Base-by-base conservation (phyloP, 2,888 invertebrate species). In the Sylvicola cinctus region DNA sequence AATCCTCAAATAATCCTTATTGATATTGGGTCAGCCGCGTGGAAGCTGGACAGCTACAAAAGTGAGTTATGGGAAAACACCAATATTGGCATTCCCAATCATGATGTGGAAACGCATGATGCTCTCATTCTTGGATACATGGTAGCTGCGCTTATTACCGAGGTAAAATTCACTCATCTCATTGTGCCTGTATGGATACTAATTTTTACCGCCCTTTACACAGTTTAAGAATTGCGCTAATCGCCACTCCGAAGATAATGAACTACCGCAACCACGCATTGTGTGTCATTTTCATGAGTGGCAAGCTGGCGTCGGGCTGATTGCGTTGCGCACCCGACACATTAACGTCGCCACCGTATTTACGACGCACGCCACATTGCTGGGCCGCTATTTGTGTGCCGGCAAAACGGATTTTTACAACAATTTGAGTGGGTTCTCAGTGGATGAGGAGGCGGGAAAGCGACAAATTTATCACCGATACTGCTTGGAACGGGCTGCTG, bases 371-470 rank as follows among this genome's bases (percentile, higher is more conserved):
- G 98, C 98, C 2, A 98, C 98, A 0, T 68, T 99, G 7, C 65
- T 99, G 8, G 98, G 98, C 3, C 67, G 98, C 50, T 98, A 96
- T 49, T 61, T 98, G 43, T 98, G 96, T 59, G 98, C 98, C 38
- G 96, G 96, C 45, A 90, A 81, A 58, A 84, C 80, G n/a, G 98
- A 99, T 60, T 95, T 98, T 62, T 98, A 98, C 59, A 99, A 99
- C 54, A 93, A 95, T 60, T 62, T 99, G 42, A 77, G 75, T 52
- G 84, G 76, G 80, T 96, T 96, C 58, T 76, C 78, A 41, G 79
- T 95, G 25, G 98, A 98, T 55, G 88, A 91, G 50, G 96, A 99
- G 55, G 98, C 98, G 2, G 98, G 98, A 26, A 90, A 91, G 60
- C 67, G 96, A 36, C 90, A 93, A 61, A 99, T 99, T 53, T 99